Conservation (phyloP, 30 jellyfish, hydroid and myxozoan species). For the Hydractinia echinata region DNA sequence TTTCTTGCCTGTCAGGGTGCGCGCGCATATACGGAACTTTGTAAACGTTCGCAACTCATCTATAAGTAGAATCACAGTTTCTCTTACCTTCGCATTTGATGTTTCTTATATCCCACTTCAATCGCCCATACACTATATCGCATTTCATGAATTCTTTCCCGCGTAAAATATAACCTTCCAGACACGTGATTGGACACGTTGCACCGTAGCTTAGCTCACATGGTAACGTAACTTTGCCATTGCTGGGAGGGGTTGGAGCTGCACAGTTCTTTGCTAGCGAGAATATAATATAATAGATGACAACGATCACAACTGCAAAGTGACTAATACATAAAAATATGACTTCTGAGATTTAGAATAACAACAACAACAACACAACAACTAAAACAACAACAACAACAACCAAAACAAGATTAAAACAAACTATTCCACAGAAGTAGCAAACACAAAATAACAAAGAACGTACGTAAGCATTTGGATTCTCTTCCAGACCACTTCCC, state of each 20-base stretch:
- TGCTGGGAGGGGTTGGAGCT: constrained; percentile 63
- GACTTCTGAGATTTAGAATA: neutral
- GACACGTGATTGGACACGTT: constrained; percentile 75
- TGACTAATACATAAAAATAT: neutral
- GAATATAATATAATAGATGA: neutral
- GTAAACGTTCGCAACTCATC: too few relatives aligned
- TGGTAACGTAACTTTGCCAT: constrained; percentile 70
- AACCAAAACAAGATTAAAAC: neutral
- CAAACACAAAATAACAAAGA: neutral
- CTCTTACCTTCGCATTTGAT: constrained; percentile 63
- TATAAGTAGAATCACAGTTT: too few relatives aligned
- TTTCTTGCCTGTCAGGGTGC: too few relatives aligned
- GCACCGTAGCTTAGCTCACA: constrained; percentile 70
- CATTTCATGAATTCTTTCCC: constrained; percentile 66
- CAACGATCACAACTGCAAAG: neutral
- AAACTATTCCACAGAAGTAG: neutral
- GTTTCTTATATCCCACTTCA: constrained; percentile 38
- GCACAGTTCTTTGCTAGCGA: constrained; percentile 62
- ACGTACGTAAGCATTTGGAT: constrained; percentile 70
- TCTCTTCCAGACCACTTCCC: constrained; percentile 66
- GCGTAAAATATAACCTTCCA: constrained; percentile 59
- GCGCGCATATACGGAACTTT: too few relatives aligned
- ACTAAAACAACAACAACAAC: neutral
- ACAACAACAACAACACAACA: too few relatives aligned
- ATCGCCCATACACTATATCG: constrained; percentile 33